These are phyloP conservation scores for Planiliza haematocheilus DNA, from an alignment of 2,113 vertebrate species.

Conservation along the genomic window DNA sequence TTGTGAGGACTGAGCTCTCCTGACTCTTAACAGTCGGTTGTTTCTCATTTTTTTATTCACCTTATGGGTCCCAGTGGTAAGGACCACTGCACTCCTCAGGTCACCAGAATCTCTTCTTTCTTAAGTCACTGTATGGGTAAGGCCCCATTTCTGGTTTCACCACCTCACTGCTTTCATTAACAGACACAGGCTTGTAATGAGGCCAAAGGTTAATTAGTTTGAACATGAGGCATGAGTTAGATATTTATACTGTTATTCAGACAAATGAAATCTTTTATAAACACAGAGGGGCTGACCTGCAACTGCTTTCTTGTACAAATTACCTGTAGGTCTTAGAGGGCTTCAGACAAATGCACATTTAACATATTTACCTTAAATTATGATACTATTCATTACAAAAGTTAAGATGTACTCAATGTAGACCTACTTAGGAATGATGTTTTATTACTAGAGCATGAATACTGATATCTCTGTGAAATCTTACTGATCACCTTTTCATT, in stretches of 20 bases:
- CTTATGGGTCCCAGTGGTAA: background rate
- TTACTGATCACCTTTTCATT: too few species aligned
- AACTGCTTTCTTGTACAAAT: background rate
- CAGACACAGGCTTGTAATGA: background rate
- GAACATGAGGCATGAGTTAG: background rate
- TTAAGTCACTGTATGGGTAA: background rate
- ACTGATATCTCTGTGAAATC: too few species aligned
- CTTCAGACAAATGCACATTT: too few species aligned
- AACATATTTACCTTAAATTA: too few species aligned
- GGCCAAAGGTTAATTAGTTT: slow-evolving; percentile 6
- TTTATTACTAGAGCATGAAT: too few species aligned
- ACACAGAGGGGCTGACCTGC: background rate
- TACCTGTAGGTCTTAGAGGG: too few species aligned
- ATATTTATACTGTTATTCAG: slow-evolving; percentile 7
- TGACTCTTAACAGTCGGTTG: background rate
- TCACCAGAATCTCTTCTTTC: background rate
- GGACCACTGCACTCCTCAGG: background rate
- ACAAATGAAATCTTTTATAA: background rate
- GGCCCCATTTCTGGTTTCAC: background rate
- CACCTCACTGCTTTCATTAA: slow-evolving; percentile 17
- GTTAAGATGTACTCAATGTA: too few species aligned
- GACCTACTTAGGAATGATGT: too few species aligned
- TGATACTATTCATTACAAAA: too few species aligned
- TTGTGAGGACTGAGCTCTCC: background rate
- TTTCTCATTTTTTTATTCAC: background rate